These are phyloP conservation scores for Argentina silus DNA, from an alignment of 2,797 vertebrate genomes.

Conservation along the genomic window DNA sequence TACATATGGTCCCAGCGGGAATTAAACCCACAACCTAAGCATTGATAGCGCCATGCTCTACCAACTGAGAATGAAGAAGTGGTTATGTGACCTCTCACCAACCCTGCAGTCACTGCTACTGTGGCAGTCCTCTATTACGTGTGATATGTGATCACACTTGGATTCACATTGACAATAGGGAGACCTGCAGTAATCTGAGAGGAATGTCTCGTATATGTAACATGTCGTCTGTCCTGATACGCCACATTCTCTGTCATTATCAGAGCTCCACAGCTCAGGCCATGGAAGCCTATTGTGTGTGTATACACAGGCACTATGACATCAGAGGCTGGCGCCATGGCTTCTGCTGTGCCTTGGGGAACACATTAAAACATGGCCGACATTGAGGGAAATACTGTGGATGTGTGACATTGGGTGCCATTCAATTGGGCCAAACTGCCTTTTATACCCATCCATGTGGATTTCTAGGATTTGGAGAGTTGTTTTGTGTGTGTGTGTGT, in stretches of 20 bases:
- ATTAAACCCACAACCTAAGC: too few relatives aligned
- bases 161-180: background rate
- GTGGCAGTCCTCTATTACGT: background rate
- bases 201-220: conserved; percentile 46
- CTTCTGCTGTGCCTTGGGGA: conserved; percentile 46
- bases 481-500: background rate
- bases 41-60: too few relatives aligned
- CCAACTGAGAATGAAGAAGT: background rate
- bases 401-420: background rate
- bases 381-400: conserved; percentile 48
- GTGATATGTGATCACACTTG: background rate
- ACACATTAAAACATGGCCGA: conserved; percentile 46
- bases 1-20: too few relatives aligned
- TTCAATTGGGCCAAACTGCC: conserved; percentile 51
- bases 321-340: conserved; percentile 36
- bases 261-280: background rate
- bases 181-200: conserved; percentile 15
- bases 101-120: background rate
- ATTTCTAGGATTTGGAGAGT: conserved; percentile 29
- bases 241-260: conserved; percentile 31
- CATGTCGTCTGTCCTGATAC: conserved; percentile 46
- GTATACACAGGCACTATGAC: conserved; percentile 32
- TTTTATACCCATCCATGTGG: conserved; percentile 13
- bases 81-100: background rate
- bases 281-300: background rate